Conservation (phyloP, 2,797 vertebrate species). For the Sebastes kiyomatsui region DNA sequence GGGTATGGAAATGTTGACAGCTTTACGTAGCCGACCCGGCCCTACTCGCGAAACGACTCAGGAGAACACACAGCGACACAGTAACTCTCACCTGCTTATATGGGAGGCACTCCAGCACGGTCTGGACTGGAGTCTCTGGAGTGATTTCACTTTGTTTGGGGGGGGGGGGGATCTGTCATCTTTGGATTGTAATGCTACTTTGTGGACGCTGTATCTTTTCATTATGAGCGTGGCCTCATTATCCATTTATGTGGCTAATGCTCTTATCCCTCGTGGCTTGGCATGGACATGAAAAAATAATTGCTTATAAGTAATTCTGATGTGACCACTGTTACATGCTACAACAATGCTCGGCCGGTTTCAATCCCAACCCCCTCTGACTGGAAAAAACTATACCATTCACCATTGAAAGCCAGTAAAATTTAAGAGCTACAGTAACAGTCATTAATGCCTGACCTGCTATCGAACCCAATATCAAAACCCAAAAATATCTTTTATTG, state of each 20-base stretch:
- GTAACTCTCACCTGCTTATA: constrained; percentile 54
- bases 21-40: constrained; percentile 51
- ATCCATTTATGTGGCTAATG: constrained; percentile 63
- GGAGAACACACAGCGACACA: constrained; percentile 27
- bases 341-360: background rate
- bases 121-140: constrained; percentile 18
- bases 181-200: constrained; percentile 39
- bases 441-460: background rate
- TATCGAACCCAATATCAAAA: background rate
- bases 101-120: constrained; percentile 15
- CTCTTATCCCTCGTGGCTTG: constrained; percentile 47
- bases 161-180: constrained; percentile 3
- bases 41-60: constrained; percentile 15
- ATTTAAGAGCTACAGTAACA: background rate
- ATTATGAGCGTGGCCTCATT: constrained; percentile 52
- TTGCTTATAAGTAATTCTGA: constrained; percentile 39
- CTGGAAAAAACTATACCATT: background rate
- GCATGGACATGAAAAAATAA: constrained; percentile 53
- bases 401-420: background rate
- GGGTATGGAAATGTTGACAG: constrained; percentile 67
- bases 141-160: constrained; percentile 29
- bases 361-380: background rate
- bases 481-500: background rate
- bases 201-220: constrained; percentile 37
- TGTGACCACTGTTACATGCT: constrained; percentile 26